These are phyloP conservation scores for Notechis scutatus DNA, from an alignment of 2,113 vertebrate genomes.

Conservation along the genomic window DNA sequence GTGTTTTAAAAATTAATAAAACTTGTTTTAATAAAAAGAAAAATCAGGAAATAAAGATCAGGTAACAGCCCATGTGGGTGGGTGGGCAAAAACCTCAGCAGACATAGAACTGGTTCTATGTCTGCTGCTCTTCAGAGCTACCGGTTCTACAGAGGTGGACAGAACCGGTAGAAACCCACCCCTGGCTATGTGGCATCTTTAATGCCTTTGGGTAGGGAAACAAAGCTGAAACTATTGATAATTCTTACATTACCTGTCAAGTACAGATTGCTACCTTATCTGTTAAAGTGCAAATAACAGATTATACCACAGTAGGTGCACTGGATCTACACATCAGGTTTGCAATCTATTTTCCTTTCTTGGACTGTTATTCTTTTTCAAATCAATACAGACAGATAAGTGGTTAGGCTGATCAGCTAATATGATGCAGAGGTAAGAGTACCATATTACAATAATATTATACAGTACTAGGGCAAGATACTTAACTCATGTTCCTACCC, in stretches of 20 bases:
- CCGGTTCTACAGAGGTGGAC: too few relatives aligned
- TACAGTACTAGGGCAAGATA: background rate
- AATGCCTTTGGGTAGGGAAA: background rate
- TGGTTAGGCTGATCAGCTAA: background rate
- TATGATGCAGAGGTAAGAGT: too few relatives aligned
- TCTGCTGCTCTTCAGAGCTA: too few relatives aligned
- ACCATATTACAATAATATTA: too few relatives aligned
- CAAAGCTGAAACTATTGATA: background rate
- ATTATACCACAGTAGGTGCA: background rate
- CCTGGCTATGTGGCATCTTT: background rate
- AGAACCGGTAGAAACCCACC: too few relatives aligned
- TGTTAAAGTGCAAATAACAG: background rate
- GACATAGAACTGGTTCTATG: too few relatives aligned
- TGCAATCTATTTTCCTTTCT: background rate
- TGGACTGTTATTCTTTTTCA: background rate
- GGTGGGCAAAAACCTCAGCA: too few relatives aligned
- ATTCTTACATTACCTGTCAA: background rate
- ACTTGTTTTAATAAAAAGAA: too few relatives aligned
- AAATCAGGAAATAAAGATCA: too few relatives aligned
- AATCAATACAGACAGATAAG: background rate
- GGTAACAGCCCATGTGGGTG: too few relatives aligned
- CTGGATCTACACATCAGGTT: background rate
- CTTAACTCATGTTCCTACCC: background rate
- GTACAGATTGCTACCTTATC: background rate
- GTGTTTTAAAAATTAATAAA: too few relatives aligned